A percentile compares a stretch with the other conserved stretches of the same genome.
phyloP scores from a whole-genome alignment of 2,797 vertebrate genomes.

The Tragopan temminckii region DNA sequence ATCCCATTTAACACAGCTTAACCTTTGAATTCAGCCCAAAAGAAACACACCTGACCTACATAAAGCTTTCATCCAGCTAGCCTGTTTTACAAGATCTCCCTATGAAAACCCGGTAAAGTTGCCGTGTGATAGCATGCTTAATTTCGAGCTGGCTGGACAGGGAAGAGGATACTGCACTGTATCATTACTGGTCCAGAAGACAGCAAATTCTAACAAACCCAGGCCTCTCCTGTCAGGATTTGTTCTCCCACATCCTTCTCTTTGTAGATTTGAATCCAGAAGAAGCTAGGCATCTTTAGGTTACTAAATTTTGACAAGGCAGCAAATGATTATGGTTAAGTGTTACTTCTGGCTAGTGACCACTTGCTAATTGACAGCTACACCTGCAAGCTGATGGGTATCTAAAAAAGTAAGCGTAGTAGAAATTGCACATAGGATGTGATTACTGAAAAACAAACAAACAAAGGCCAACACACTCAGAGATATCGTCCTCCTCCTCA shows the following conservation, averaged over 20 bases:
- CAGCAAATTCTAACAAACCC: not conserved
- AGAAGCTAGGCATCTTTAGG: not conserved
- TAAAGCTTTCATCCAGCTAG: not conserved
- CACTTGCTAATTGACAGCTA: not conserved
- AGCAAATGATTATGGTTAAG: not conserved
- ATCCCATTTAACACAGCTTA: not conserved
- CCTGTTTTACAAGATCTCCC: not conserved
- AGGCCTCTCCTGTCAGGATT: not conserved
- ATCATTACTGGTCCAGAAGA: not conserved
- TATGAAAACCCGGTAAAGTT: not conserved
- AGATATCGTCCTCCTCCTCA: conserved; percentile 14
- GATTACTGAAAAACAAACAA: not conserved
- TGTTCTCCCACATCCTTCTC: not conserved
- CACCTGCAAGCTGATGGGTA: not conserved
- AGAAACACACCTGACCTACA: not conserved
- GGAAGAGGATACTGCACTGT: not conserved
- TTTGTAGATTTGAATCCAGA: not conserved
- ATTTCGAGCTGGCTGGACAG: not conserved
- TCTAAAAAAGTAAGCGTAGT: not conserved
- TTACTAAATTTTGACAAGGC: not conserved
- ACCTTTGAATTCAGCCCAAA: not conserved
- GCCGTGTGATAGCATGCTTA: not conserved
- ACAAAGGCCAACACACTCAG: not conserved
- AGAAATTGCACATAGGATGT: not conserved
- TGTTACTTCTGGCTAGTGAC: not conserved